Evolutionary conservation across 1,140 invertebrate genomes (phyloP).

Genomic region (Mizuhopecten yessoensis): DNA sequence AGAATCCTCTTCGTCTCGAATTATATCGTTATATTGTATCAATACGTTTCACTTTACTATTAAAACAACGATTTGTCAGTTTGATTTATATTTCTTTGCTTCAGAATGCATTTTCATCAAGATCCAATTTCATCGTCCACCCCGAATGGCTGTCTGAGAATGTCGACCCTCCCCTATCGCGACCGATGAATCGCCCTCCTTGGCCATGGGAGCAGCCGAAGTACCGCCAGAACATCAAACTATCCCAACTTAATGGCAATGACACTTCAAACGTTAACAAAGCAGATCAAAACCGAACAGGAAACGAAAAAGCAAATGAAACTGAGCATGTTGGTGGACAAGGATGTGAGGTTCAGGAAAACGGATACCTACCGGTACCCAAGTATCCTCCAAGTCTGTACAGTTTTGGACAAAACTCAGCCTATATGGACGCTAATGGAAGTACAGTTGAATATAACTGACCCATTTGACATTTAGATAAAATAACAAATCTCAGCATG

Average conservation of each 20-base stretch:
- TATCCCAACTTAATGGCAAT: constrained; percentile 17
- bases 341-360: neutral
- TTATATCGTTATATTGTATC: too few species aligned
- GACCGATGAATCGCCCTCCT: constrained; percentile 69
- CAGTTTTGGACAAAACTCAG: neutral
- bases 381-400: neutral
- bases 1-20: too few species aligned
- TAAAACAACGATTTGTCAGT: too few species aligned
- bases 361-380: neutral
- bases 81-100: constrained; percentile 24
- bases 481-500: neutral
- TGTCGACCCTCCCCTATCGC: constrained; percentile 59
- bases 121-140: constrained; percentile 69
- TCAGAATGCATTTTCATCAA: constrained; percentile 69
- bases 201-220: constrained; percentile 75
- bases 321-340: neutral
- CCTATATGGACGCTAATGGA: neutral
- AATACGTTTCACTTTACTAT: too few species aligned
- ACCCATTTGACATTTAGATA: neutral
- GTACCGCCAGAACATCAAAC: constrained; percentile 69
- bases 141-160: constrained; percentile 73
- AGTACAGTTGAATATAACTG: neutral
- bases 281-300: neutral
- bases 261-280: neutral
- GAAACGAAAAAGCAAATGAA: neutral